Evolutionary conservation across 1,140 invertebrate genomes (phyloP).

Genomic region (Solenopsis invicta): DNA sequence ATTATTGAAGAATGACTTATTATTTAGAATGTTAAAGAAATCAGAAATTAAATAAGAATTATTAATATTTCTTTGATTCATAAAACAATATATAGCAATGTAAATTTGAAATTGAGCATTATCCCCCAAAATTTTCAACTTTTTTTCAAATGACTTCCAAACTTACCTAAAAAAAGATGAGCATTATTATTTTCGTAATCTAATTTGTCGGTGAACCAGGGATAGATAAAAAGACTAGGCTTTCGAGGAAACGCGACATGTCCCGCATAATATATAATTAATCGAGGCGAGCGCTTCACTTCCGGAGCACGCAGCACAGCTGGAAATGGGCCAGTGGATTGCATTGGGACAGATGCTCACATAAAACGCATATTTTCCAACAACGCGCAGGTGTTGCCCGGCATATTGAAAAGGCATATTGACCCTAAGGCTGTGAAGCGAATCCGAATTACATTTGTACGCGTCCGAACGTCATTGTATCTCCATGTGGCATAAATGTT

Average conservation of each 20-base stretch:
- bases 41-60: constrained; percentile 3
- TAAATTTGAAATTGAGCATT: background rate
- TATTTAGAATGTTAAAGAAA: background rate
- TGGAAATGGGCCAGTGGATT: constrained; percentile 70
- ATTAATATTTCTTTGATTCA: background rate
- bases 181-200: background rate
- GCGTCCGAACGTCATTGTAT: background rate
- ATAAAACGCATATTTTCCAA: constrained; percentile 57
- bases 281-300: constrained; percentile 11
- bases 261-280: constrained; percentile 60
- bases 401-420: constrained; percentile 38
- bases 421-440: constrained; percentile 17
- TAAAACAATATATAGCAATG: background rate
- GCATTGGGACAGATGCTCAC: constrained; percentile 63
- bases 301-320: constrained; percentile 50
- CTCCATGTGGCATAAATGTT: background rate
- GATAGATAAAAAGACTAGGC: background rate
- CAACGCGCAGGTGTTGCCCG: constrained; percentile 64
- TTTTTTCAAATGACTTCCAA: background rate
- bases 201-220: background rate
- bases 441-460: constrained; percentile 22
- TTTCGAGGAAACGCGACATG: background rate
- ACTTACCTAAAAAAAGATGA: background rate
- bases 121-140: background rate
- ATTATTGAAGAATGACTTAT: constrained; percentile 10